Evolutionary conservation across 1,140 invertebrate genomes (phyloP).

Genomic region (Drosophila subpulchrella): DNA sequence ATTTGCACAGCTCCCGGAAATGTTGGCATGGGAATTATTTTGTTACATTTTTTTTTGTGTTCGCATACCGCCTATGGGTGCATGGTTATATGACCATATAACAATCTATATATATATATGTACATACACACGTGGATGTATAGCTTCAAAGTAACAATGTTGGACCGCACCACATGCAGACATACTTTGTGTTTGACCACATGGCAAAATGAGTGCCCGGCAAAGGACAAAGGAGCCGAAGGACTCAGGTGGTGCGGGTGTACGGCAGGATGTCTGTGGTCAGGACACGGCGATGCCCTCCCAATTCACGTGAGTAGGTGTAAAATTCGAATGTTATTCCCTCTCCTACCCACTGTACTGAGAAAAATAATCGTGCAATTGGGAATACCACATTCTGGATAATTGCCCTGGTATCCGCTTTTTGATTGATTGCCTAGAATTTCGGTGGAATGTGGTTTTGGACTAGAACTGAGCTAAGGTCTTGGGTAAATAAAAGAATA

Average conservation of each 20-base stretch:
- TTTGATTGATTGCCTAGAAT: conserved; percentile 9
- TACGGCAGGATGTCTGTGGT: conserved; percentile 41
- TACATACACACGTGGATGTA: background rate
- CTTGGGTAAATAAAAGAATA: background rate
- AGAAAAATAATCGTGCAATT: conserved; percentile 26
- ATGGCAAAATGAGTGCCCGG: conserved; percentile 66
- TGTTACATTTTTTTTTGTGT: conserved; percentile 40
- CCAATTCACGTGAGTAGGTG: conserved; percentile 35
- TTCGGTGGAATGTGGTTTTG: background rate
- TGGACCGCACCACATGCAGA: conserved; percentile 46
- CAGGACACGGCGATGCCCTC: conserved; percentile 32
- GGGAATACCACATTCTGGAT: conserved; percentile 12
- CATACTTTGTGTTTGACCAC: conserved; percentile 74
- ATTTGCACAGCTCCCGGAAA: conserved; percentile 52
- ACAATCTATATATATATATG: background rate
- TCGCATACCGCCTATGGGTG: conserved; percentile 4
- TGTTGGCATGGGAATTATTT: conserved; percentile 52
- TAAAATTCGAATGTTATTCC: conserved; percentile 47
- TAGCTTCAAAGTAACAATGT: conserved; percentile 61
- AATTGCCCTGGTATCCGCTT: conserved; percentile 7
- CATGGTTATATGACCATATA: conserved; percentile 2
- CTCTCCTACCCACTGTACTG: conserved; percentile 5
- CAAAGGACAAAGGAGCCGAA: conserved; percentile 36
- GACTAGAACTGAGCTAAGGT: background rate
- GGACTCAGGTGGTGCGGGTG: conserved; percentile 18